Percentiles rank a stretch among this genome's conserved stretches.
phyloP scores from a whole-genome alignment of 1,140 invertebrate genomes.

The Leptinotarsa undecemlineata region DNA sequence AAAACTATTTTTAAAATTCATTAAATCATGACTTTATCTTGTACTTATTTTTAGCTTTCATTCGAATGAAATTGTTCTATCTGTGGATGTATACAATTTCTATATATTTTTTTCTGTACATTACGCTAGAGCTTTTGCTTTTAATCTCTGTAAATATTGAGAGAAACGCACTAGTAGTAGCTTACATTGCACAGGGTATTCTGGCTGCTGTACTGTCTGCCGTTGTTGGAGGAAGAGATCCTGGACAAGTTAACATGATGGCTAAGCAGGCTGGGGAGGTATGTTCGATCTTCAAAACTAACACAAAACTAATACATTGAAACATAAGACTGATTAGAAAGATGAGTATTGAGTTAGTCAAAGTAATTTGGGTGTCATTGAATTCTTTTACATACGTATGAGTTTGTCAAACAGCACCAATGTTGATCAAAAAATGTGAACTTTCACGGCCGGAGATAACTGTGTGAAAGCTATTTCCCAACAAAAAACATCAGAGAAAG shows the following conservation, averaged over 20 bases:
- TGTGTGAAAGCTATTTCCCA: too few relatives aligned
- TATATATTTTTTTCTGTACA: constrained; percentile 7
- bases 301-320: constrained; percentile 7
- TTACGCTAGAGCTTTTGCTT: constrained; percentile 35
- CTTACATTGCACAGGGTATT: constrained; percentile 71
- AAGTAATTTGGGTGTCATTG: neutral
- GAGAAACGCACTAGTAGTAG: constrained; percentile 49
- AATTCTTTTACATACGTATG: too few relatives aligned
- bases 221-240: constrained; percentile 85
- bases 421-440: too few relatives aligned
- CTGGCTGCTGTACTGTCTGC: constrained; percentile 85
- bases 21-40: too few relatives aligned
- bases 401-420: too few relatives aligned
- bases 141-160: constrained; percentile 32
- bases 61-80: too few relatives aligned
- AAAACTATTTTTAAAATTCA: too few relatives aligned
- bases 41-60: too few relatives aligned
- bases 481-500: too few relatives aligned
- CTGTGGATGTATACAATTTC: too few relatives aligned
- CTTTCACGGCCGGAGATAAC: too few relatives aligned
- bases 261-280: constrained; percentile 93
- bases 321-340: neutral
- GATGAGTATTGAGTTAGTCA: neutral
- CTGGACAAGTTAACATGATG: constrained; percentile 85
- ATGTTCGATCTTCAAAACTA: constrained; percentile 55